Evolutionary conservation across 2,888 invertebrate species (phyloP).

Genomic region (Opisthograptis luteolata): DNA sequence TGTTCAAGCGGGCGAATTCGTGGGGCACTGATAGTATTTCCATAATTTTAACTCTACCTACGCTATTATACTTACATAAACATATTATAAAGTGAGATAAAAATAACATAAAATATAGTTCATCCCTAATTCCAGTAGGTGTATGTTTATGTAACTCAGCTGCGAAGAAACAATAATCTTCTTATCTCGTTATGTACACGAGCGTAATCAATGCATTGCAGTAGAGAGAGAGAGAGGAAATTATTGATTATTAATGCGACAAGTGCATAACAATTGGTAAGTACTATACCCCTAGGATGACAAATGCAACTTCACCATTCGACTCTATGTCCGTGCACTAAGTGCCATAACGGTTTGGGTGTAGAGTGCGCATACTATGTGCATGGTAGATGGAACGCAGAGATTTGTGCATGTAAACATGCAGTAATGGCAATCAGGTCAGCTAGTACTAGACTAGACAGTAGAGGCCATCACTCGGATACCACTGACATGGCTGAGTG

Average conservation of each 20-base stretch:
- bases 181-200: constrained; percentile 11
- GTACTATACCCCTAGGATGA: not conserved
- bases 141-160: not conserved
- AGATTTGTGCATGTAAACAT: constrained; percentile 21
- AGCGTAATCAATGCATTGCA: constrained; percentile 20
- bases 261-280: constrained; percentile 9
- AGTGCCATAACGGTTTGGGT: constrained; percentile 10
- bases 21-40: too few species aligned
- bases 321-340: constrained; percentile 10
- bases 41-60: too few species aligned
- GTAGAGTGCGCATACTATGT: constrained; percentile 8
- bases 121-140: not conserved
- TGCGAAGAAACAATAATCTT: constrained; percentile 7
- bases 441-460: too few species aligned
- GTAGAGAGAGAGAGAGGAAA: constrained; percentile 21
- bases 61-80: too few species aligned
- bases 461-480: constrained; percentile 13
- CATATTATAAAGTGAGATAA: too few species aligned
- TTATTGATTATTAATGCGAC: constrained; percentile 16
- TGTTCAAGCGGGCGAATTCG: too few species aligned
- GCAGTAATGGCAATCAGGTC: constrained; percentile 19
- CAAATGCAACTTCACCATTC: not conserved
- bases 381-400: not conserved
- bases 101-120: too few species aligned
- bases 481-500: constrained; percentile 7